A percentile compares a stretch with the other conserved stretches of the same genome.
Evolutionary conservation across 1,140 invertebrate species (phyloP).

Genomic region (Luehdorfia chinensis): DNA sequence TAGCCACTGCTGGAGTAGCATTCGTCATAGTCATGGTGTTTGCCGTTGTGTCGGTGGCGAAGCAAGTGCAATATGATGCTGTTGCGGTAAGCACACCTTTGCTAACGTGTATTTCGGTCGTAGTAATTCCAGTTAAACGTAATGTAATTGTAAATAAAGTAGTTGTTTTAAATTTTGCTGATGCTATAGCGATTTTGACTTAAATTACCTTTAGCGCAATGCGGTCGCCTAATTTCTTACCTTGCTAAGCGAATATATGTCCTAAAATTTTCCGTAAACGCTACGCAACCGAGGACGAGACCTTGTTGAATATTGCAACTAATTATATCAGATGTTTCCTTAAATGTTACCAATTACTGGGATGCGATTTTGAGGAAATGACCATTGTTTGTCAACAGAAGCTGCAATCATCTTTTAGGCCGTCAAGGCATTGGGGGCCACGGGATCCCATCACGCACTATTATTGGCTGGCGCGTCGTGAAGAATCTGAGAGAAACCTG

Average conservation of each 20-base stretch:
- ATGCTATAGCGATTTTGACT: slow-evolving; percentile 1
- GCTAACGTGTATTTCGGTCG: too few species aligned
- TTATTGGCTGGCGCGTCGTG: slow-evolving; percentile 77
- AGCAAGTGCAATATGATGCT: slow-evolving; percentile 54
- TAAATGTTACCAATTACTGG: too few species aligned
- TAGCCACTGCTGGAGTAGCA: slow-evolving; percentile 14
- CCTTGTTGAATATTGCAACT: slow-evolving; percentile 10
- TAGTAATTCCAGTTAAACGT: too few species aligned
- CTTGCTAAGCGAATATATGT: too few species aligned
- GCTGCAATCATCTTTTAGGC: slow-evolving; percentile 77
- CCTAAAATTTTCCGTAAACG: too few species aligned
- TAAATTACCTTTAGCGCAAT: slow-evolving; percentile 2
- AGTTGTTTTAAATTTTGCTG: too few species aligned
- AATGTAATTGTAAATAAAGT: too few species aligned
- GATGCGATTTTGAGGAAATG: neutral
- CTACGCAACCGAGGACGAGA: slow-evolving; percentile 8
- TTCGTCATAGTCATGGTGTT: slow-evolving; percentile 28
- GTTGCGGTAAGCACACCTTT: slow-evolving; percentile 42
- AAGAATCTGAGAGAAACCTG: slow-evolving; percentile 36
- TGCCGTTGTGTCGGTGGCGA: slow-evolving; percentile 36
- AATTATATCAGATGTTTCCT: too few species aligned
- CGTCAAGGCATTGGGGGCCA: slow-evolving; percentile 80
- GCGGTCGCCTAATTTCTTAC: too few species aligned
- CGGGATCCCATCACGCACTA: slow-evolving; percentile 80
- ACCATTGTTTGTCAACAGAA: slow-evolving; percentile 61